phyloP scores from a whole-genome alignment of 2,888 invertebrate species.

The Eudasyphora cyanicolor region DNA sequence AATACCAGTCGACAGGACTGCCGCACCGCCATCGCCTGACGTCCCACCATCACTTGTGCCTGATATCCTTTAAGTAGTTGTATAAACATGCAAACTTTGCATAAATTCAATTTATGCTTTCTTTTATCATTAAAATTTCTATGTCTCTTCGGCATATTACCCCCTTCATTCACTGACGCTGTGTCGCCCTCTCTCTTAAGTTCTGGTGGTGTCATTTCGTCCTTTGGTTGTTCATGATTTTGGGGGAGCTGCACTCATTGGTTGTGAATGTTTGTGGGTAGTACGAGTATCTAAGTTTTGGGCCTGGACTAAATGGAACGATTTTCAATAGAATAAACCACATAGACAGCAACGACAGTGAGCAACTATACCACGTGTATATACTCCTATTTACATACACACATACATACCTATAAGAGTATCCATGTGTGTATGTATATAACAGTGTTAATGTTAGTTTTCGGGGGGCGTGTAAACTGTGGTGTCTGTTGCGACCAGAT shows the following conservation, averaged over 20 bases:
- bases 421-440: not conserved
- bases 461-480: not conserved
- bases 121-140: constrained; percentile 58
- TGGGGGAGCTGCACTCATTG: not conserved
- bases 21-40: not conserved
- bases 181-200: not conserved
- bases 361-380: not conserved
- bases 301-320: not conserved
- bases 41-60: not conserved
- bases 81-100: constrained; percentile 64
- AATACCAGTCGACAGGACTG: not conserved
- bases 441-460: not conserved
- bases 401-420: too few relatives aligned
- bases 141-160: constrained; percentile 21
- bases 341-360: constrained; percentile 30
- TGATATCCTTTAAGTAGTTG: constrained; percentile 55
- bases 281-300: too few relatives aligned
- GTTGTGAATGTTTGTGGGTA: constrained; percentile 19
- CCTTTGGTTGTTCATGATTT: not conserved
- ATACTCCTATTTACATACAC: too few relatives aligned
- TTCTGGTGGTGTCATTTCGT: not conserved
- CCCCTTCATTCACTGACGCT: not conserved
- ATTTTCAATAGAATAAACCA: constrained; percentile 19
- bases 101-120: constrained; percentile 65
- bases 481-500: not conserved